Evolutionary conservation across 2,113 vertebrate species (phyloP).

Genomic region (Ornithorhynchus anatinus): DNA sequence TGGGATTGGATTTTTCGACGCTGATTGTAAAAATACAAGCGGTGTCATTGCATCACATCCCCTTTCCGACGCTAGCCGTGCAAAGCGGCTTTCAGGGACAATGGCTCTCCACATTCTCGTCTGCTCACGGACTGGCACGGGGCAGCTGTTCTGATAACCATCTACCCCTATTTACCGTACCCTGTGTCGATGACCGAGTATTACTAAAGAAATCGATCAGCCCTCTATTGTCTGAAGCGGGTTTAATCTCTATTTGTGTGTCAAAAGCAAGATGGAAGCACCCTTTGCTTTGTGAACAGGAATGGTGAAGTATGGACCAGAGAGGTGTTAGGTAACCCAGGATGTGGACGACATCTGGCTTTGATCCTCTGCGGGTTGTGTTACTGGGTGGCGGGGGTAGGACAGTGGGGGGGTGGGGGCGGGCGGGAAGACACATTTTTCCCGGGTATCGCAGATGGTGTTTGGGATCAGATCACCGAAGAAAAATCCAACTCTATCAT

Average conservation of each 20-base stretch:
- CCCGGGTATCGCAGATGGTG: background rate
- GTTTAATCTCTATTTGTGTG: constrained; percentile 30
- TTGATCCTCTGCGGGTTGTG: constrained; percentile 16
- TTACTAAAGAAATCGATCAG: constrained; percentile 12
- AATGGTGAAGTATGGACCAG: background rate
- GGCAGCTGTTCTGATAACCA: constrained; percentile 8
- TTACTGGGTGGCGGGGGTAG: too few relatives aligned
- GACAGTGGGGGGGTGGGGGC: too few relatives aligned
- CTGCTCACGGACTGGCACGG: background rate
- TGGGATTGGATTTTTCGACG: constrained; percentile 16
- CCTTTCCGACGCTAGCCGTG: constrained; percentile 34
- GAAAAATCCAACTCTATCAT: background rate
- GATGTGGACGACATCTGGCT: constrained; percentile 23
- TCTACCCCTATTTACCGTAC: background rate
- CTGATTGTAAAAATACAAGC: background rate
- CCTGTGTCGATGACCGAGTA: constrained; percentile 22
- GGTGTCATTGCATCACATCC: background rate
- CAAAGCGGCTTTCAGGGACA: background rate
- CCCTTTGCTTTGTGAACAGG: constrained; percentile 17
- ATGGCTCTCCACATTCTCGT: background rate
- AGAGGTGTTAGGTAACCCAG: background rate
- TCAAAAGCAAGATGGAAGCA: background rate
- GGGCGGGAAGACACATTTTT: too few relatives aligned
- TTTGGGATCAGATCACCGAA: background rate
- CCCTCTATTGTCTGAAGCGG: background rate